Percentiles rank a stretch among this genome's conserved stretches.
phyloP scores from a whole-genome alignment of 2,888 invertebrate genomes.

The Listrodromus nycthemerus region DNA sequence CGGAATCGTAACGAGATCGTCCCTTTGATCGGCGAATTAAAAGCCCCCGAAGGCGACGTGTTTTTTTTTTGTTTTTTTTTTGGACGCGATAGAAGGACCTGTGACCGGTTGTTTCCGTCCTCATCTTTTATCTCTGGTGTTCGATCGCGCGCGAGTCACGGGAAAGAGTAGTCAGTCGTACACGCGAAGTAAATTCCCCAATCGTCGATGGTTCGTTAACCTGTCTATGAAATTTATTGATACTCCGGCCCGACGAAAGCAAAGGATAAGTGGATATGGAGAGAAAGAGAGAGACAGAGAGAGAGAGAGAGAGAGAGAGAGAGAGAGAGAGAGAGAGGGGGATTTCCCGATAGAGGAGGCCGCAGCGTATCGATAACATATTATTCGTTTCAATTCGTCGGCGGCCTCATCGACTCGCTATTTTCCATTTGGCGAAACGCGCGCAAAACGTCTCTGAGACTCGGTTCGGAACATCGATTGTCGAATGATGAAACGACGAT shows the following conservation, averaged over 20 bases:
- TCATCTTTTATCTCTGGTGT: constrained; percentile 37
- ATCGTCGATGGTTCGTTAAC: constrained; percentile 81
- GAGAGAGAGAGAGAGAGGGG: not conserved
- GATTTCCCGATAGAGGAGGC: constrained; percentile 29
- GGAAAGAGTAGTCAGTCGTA: constrained; percentile 1
- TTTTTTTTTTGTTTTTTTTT: constrained; percentile 28
- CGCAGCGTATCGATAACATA: constrained; percentile 80
- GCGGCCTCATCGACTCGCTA: constrained; percentile 44
- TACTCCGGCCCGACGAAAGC: constrained; percentile 72
- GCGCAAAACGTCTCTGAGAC: constrained; percentile 5
- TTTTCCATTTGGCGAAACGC: constrained; percentile 3
- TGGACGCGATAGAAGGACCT: constrained; percentile 40
- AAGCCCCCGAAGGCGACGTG: constrained; percentile 80
- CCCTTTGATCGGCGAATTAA: constrained; percentile 83
- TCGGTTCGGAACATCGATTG: not conserved
- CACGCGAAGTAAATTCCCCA: constrained; percentile 20
- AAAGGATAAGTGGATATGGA: constrained; percentile 72
- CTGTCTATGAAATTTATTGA: constrained; percentile 83
- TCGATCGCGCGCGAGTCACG: constrained; percentile 47
- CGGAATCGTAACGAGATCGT: constrained; percentile 60
- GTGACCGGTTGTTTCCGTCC: constrained; percentile 6
- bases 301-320: not conserved
- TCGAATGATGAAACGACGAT: constrained; percentile 19
- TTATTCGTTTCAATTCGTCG: constrained; percentile 79
- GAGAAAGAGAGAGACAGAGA: constrained; percentile 25